Percentiles rank a stretch among this genome's conserved stretches.
Evolutionary conservation across 1,140 invertebrate genomes (phyloP).

Genomic region (Drepana arcuata): DNA sequence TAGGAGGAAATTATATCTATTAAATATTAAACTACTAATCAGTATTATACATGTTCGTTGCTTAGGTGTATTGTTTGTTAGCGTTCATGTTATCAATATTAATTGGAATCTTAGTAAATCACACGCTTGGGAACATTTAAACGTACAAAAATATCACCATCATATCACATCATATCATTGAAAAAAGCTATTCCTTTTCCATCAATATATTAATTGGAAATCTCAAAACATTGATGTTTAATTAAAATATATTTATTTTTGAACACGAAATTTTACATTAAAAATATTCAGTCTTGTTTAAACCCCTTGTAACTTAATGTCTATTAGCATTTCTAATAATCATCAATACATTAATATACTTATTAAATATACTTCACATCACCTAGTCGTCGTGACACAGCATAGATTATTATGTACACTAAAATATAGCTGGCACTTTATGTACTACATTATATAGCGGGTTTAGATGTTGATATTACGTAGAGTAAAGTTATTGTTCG

Average conservation of each 20-base stretch:
- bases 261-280: no score
- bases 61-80: conserved; percentile 9
- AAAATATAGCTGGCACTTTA: conserved; percentile 49
- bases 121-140: conserved; percentile 13
- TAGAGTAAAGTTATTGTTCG: background rate
- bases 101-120: conserved; percentile 1
- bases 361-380: no score
- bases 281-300: no score
- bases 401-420: no score
- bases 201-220: no score
- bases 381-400: no score
- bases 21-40: conserved; percentile 7
- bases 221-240: no score
- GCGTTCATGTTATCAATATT: conserved; percentile 6
- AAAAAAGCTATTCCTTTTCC: conserved; percentile 21
- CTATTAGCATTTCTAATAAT: no score
- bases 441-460: conserved; percentile 33
- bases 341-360: no score
- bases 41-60: conserved; percentile 21
- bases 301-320: no score
- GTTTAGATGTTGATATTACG: conserved; percentile 22
- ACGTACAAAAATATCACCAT: conserved; percentile 56
- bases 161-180: conserved; percentile 61
- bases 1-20: conserved; percentile 18
- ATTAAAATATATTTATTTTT: no score